Evolutionary conservation across 2,888 invertebrate genomes (phyloP).

Genomic region (Drosophila helvetica): DNA sequence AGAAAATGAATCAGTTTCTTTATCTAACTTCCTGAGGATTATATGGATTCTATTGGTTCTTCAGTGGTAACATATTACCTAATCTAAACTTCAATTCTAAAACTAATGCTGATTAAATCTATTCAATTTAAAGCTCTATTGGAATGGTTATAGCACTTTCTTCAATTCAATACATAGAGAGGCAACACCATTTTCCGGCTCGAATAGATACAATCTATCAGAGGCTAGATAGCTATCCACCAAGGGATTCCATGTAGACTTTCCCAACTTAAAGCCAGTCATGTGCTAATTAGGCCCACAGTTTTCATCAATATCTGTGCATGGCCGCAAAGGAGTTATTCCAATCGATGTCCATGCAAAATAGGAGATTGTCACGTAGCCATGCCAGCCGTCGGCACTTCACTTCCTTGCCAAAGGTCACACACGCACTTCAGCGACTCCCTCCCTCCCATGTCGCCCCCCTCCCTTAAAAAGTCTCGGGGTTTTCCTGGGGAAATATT

Average conservation of each 20-base stretch:
- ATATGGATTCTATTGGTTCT: no score
- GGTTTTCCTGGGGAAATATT: slow-evolving; percentile 41
- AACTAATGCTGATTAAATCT: no score
- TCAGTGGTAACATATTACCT: no score
- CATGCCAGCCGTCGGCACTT: slow-evolving; percentile 39
- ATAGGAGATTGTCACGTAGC: slow-evolving; percentile 64
- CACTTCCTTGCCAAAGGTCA: slow-evolving; percentile 31
- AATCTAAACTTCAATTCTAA: no score
- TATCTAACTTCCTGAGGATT: no score
- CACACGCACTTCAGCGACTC: slow-evolving; percentile 8
- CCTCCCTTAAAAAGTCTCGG: slow-evolving; percentile 13
- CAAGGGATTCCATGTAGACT: background rate
- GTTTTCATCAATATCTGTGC: background rate
- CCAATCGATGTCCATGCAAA: slow-evolving; percentile 45
- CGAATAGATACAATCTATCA: no score
- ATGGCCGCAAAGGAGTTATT: background rate
- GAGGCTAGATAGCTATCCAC: no score
- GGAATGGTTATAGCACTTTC: background rate
- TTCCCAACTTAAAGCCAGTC: background rate
- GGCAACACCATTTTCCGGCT: background rate
- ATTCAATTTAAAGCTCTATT: no score
- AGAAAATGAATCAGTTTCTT: no score
- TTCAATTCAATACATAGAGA: background rate
- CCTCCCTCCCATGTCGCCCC: background rate
- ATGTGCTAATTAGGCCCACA: slow-evolving; percentile 23